phyloP scores from a whole-genome alignment of 2,888 invertebrate genomes.

The Ormyrus thymus region DNA sequence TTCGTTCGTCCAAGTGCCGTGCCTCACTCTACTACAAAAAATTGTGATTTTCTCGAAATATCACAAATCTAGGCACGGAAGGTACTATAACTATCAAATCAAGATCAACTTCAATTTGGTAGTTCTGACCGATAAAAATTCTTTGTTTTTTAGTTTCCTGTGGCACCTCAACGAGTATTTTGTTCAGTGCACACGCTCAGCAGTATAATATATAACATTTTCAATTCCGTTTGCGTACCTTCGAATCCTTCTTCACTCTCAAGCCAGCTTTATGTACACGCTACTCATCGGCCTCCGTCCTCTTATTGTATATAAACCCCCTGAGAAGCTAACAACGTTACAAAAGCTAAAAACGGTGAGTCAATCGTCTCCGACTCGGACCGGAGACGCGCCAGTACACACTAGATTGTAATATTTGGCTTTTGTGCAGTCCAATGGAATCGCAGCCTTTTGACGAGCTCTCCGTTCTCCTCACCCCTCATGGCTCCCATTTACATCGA shows the following conservation, averaged over 20 bases:
- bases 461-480: not conserved
- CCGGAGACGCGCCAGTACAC: constrained; percentile 42
- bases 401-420: constrained; percentile 67
- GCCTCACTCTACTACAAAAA: constrained; percentile 39
- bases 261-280: constrained; percentile 33
- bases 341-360: constrained; percentile 26
- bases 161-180: constrained; percentile 53
- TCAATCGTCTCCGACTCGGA: constrained; percentile 14
- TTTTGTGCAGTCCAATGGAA: constrained; percentile 64
- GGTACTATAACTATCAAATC: constrained; percentile 48
- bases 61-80: constrained; percentile 47
- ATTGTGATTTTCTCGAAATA: constrained; percentile 28
- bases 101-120: constrained; percentile 47
- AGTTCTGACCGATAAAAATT: constrained; percentile 45
- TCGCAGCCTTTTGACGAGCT: constrained; percentile 1
- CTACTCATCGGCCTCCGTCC: not conserved
- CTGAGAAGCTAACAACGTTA: constrained; percentile 44
- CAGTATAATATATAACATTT: constrained; percentile 33
- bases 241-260: constrained; percentile 1
- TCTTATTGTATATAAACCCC: constrained; percentile 28
- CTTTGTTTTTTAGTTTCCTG: constrained; percentile 12
- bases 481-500: constrained; percentile 37
- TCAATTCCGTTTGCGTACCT: constrained; percentile 19
- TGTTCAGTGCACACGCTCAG: constrained; percentile 31
- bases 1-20: constrained; percentile 44